Conservation (phyloP, 2,888 invertebrate genomes). For the Agrochola lota region DNA sequence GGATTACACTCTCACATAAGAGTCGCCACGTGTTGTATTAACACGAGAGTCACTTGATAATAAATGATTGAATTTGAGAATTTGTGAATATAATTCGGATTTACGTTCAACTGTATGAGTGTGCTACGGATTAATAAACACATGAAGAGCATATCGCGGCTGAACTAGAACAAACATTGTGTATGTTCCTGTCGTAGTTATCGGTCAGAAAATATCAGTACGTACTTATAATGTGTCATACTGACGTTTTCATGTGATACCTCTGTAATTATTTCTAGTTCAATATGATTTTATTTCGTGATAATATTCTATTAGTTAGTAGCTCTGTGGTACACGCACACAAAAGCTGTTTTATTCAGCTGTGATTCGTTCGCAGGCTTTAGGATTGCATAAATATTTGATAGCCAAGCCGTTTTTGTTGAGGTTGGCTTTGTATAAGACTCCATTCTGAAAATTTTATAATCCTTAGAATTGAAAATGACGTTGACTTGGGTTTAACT, state of each 20-base stretch:
- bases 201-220: not conserved
- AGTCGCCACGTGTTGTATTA: not conserved
- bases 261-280: not conserved
- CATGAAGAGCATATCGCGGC: not conserved
- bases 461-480: not conserved
- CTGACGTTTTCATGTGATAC: not conserved
- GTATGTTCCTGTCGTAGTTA: not conserved
- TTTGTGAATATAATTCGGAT: constrained; percentile 20
- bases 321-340: not conserved
- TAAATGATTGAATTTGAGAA: constrained; percentile 31
- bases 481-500: not conserved
- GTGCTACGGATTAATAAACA: not conserved
- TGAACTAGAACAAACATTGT: not conserved
- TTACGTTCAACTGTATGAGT: not conserved
- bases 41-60: constrained; percentile 12
- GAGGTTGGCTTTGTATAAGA: not conserved
- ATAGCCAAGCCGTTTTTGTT: not conserved
- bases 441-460: not conserved
- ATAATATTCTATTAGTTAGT: not conserved
- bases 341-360: constrained; percentile 9
- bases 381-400: constrained; percentile 13
- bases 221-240: no score
- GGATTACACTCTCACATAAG: constrained; percentile 4
- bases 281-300: not conserved
- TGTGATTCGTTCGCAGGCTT: constrained; percentile 16